These are phyloP conservation scores for Cuniculus paca DNA, from an alignment of 2,797 vertebrate genomes.

Conservation along the genomic window DNA sequence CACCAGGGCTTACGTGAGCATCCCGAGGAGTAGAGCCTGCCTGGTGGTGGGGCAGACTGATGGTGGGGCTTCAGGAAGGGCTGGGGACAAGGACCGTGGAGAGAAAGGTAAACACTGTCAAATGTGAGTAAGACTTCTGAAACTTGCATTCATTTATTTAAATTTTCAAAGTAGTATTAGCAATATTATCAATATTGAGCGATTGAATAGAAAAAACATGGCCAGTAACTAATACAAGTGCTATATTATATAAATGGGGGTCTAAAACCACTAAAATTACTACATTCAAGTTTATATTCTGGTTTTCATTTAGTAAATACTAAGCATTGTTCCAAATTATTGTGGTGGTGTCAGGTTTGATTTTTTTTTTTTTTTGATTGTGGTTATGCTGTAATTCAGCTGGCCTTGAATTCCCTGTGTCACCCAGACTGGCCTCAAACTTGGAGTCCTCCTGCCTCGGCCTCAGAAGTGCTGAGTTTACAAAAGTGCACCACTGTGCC, in stretches of 20 bases:
- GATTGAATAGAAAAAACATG: not conserved
- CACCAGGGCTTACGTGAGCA: constrained; percentile 91
- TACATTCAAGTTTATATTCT: not conserved
- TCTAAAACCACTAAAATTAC: not conserved
- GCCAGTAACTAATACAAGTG: not conserved
- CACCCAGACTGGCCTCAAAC: not conserved
- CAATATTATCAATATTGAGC: not conserved
- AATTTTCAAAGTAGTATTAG: not conserved
- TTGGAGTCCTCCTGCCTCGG: not conserved
- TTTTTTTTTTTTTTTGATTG: not conserved
- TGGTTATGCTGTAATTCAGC: not conserved
- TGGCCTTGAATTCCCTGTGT: not conserved
- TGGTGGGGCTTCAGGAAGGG: constrained; percentile 69
- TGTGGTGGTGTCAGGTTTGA: not conserved
- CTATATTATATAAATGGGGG: not conserved
- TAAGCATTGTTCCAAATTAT: not conserved
- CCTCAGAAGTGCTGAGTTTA: not conserved
- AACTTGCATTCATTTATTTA: not conserved
- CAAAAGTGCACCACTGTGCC: not conserved
- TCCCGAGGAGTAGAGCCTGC: not conserved
- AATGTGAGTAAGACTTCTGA: constrained; percentile 65
- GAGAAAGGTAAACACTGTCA: constrained; percentile 2
- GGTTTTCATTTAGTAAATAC: not conserved
- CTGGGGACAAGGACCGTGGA: constrained; percentile 34
- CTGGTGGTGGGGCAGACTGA: not conserved